Evolutionary conservation across 2,888 invertebrate species (phyloP).

Genomic region (Lycocerus yunnanus): DNA sequence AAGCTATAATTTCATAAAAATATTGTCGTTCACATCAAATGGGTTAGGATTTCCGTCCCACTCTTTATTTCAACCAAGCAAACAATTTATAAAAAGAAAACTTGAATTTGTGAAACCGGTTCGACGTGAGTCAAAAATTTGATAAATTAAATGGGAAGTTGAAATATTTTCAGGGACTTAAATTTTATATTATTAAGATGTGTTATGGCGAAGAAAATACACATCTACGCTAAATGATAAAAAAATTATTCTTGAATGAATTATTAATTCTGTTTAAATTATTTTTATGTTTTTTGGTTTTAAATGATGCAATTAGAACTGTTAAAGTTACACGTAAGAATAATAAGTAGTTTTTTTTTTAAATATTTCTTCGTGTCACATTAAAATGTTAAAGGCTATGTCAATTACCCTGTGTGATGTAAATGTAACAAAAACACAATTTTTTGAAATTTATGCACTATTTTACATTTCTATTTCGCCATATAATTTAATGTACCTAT

Average conservation of each 20-base stretch:
- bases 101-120: neutral
- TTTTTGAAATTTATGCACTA: neutral
- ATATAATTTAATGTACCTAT: neutral
- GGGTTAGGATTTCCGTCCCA: neutral
- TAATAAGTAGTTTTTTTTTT: neutral
- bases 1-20: neutral
- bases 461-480: neutral
- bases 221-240: neutral
- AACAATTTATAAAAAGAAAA: neutral
- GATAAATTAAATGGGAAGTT: neutral
- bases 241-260: neutral
- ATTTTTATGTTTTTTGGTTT: neutral
- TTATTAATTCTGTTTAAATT: neutral
- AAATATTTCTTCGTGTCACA: neutral
- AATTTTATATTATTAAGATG: neutral
- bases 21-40: neutral
- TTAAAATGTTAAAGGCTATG: neutral
- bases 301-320: neutral
- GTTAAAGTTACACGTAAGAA: neutral
- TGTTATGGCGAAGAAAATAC: neutral
- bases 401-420: neutral
- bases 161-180: neutral
- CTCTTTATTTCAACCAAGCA: neutral
- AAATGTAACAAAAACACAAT: neutral
- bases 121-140: neutral